Percentiles rank a stretch among this genome's conserved stretches.
These are phyloP conservation scores for Trichacis sp. DNA, from an alignment of 2,888 invertebrate genomes.

Conservation along the genomic window DNA sequence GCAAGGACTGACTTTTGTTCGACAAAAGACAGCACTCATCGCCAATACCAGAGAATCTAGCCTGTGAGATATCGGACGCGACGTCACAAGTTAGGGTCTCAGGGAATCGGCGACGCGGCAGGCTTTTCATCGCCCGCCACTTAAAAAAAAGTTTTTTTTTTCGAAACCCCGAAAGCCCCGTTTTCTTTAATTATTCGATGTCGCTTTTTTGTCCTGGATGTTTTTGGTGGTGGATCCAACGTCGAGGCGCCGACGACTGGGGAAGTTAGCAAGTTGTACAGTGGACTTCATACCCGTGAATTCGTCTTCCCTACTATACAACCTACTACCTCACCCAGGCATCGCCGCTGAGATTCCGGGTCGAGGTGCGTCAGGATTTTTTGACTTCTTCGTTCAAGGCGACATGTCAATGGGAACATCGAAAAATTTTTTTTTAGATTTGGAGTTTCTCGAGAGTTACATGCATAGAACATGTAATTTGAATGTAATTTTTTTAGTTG, in stretches of 20 bases:
- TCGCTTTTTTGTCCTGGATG: slow-evolving; percentile 6
- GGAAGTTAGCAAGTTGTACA: slow-evolving; percentile 99
- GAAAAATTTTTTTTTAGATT: no score
- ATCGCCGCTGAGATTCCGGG: slow-evolving; percentile 63
- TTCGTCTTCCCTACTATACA: slow-evolving; percentile 91
- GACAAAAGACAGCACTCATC: slow-evolving; percentile 71
- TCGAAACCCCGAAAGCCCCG: no score
- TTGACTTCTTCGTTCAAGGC: no score
- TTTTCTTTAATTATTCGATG: not conserved
- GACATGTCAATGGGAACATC: no score
- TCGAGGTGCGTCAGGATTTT: no score
- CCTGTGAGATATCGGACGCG: slow-evolving; percentile 76
- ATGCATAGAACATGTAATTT: no score
- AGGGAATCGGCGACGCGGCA: slow-evolving; percentile 78
- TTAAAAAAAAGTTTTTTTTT: no score
- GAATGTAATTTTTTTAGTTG: no score
- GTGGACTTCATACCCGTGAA: slow-evolving; percentile 88
- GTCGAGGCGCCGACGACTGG: slow-evolving; percentile 72
- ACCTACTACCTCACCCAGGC: slow-evolving; percentile 97
- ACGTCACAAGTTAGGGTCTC: slow-evolving; percentile 84
- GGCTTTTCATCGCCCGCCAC: slow-evolving; percentile 65
- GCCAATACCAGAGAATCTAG: slow-evolving; percentile 80
- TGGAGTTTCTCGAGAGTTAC: no score
- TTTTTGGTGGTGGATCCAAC: slow-evolving; percentile 40
- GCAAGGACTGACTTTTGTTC: slow-evolving; percentile 58